These are phyloP conservation scores for Heteronetta atricapilla DNA, from an alignment of 2,113 vertebrate genomes.

Conservation along the genomic window DNA sequence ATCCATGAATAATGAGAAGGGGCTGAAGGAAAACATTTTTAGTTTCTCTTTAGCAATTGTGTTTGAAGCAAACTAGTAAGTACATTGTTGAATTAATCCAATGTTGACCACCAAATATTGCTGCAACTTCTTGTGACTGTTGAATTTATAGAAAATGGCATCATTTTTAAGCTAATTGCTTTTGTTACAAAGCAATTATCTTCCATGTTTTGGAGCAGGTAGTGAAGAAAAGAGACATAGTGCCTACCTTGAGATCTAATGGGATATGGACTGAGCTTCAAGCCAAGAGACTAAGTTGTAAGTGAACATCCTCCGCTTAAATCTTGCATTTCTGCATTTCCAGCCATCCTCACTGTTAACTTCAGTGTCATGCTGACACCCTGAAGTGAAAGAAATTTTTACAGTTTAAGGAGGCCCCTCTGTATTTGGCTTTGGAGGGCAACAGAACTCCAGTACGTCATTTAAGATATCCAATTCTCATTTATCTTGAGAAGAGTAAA, in stretches of 20 bases:
- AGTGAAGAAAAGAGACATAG: background rate
- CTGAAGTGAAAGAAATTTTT: background rate
- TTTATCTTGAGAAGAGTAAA: background rate
- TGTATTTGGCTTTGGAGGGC: background rate
- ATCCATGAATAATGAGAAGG: background rate
- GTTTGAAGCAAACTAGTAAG: background rate
- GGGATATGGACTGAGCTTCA: background rate
- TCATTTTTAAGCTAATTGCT: background rate
- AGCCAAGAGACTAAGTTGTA: background rate
- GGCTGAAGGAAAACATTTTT: background rate
- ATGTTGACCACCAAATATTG: background rate
- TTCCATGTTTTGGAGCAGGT: slow-evolving; percentile 10
- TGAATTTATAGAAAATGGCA: background rate
- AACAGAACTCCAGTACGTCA: background rate
- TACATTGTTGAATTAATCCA: background rate
- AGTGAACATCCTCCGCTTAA: background rate
- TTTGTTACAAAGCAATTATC: background rate
- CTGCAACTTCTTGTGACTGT: background rate
- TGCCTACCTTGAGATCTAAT: background rate
- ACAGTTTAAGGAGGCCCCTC: background rate
- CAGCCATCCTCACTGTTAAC: background rate
- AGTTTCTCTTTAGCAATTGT: background rate
- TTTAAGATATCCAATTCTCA: background rate
- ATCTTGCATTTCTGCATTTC: background rate
- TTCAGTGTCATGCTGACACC: background rate